Percentiles rank a stretch among this genome's conserved stretches.
These are phyloP conservation scores for Elanoides forficatus DNA, from an alignment of 2,113 vertebrate genomes.

Conservation along the genomic window DNA sequence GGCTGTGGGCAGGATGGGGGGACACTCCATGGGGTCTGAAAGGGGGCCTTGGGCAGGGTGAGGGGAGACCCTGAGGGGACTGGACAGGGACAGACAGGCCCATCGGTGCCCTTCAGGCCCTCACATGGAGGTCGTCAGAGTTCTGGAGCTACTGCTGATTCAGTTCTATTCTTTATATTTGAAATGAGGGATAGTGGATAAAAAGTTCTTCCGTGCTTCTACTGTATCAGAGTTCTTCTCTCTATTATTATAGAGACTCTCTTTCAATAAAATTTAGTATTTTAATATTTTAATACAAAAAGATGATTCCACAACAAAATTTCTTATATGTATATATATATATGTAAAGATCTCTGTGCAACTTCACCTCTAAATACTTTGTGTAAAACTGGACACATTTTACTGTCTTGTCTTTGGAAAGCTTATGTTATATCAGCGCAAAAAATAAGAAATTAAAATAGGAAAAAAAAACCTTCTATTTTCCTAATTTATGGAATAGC, in stretches of 20 bases:
- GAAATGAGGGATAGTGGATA: not conserved
- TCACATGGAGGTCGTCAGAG: not conserved
- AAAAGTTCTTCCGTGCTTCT: not conserved
- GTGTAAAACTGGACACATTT: not conserved
- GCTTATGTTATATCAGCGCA: not conserved
- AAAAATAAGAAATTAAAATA: not conserved
- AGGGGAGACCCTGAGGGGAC: not conserved
- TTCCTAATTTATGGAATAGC: not conserved
- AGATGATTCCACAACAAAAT: not conserved
- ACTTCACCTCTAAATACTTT: not conserved
- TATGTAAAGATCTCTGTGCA: not conserved
- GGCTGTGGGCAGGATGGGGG: not conserved
- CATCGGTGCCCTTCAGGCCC: not conserved
- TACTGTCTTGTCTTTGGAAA: not conserved
- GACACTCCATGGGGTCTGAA: not conserved
- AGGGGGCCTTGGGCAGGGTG: not conserved
- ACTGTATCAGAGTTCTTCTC: not conserved
- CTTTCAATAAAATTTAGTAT: not conserved
- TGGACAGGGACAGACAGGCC: not conserved
- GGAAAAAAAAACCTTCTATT: rapidly evolving
- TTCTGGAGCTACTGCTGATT: not conserved
- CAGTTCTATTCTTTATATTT: not conserved
- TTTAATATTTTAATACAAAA: not conserved
- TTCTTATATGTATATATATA: not conserved
- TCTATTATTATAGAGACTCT: not conserved